These are phyloP conservation scores for Melieria omissa DNA, from an alignment of 2,888 invertebrate species.

Conservation along the genomic window DNA sequence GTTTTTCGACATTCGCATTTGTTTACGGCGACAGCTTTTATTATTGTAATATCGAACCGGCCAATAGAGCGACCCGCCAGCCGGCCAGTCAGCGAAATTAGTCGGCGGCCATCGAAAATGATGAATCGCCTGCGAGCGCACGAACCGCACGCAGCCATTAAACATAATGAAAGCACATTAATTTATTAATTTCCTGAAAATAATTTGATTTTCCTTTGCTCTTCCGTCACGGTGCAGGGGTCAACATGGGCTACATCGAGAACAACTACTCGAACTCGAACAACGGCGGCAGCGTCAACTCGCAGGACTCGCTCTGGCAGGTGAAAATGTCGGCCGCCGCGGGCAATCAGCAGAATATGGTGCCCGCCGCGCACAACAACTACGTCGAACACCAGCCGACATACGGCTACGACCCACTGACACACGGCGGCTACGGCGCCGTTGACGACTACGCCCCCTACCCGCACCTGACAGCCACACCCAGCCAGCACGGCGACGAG, in stretches of 20 bases:
- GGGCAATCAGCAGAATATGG: slow-evolving; percentile 74
- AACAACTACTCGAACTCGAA: slow-evolving; percentile 93
- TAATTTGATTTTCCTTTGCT: not conserved
- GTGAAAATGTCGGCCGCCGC: slow-evolving; percentile 87
- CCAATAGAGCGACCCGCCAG: too few species aligned
- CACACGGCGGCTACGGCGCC: slow-evolving; percentile 85
- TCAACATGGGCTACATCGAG: slow-evolving; percentile 90
- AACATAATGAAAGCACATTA: slow-evolving; percentile 35
- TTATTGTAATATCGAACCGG: too few species aligned
- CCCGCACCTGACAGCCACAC: slow-evolving; percentile 78
- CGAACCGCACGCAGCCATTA: slow-evolving; percentile 16
- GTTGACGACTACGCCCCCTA: slow-evolving; percentile 88
- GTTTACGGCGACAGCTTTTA: too few species aligned
- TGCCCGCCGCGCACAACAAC: slow-evolving; percentile 69
- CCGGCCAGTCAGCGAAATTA: too few species aligned
- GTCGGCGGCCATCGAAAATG: too few species aligned
- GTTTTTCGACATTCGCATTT: too few species aligned
- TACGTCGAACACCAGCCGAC: slow-evolving; percentile 76
- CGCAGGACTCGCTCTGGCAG: slow-evolving; percentile 94
- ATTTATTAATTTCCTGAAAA: slow-evolving; percentile 37
- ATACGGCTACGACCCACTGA: slow-evolving; percentile 81
- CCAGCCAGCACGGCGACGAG: slow-evolving; percentile 75
- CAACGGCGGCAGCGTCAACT: slow-evolving; percentile 95
- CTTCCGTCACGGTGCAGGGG: slow-evolving; percentile 71
- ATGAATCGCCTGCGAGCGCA: not conserved